Evolutionary conservation across 37 sponge, comb jelly and placozoan species (phyloP), one percentile per base, ranked within the genome.

Genomic region (Theonella swinhoei): DNA sequence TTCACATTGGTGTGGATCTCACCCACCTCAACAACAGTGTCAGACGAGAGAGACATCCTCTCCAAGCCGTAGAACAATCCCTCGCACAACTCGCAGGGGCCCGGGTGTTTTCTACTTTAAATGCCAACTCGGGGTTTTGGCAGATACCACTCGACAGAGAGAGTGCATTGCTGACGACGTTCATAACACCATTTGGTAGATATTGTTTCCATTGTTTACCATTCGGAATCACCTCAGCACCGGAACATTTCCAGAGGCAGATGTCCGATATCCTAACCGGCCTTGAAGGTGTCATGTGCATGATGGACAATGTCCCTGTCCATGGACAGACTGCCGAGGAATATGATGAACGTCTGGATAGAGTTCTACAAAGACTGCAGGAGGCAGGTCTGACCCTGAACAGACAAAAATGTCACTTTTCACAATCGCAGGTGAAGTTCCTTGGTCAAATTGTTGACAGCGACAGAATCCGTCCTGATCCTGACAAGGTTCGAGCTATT

Each of bases 101-200:
- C 2, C 33, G 67, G 31, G n/a, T 64, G 28, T 79, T 86, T 60
- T 80, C 87, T 4, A 87, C 80, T 40, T 37, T 87, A 24, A 81
- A 87, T 54, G 70, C 78, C 70, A 80, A 81, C 34, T 82, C 83
- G 2, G 83, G 89, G 25, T 88, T 75, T 26, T 88, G 89, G 89
- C 89, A 88, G 25, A 77, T 83, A 23, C 83, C 77, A 4, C 73
- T 88, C 9, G 28, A 82, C 2, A 32, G 43, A 25, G 70, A 77
- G 61, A 69, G 79, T 8, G 68, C 69, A 9, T 58, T 68, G 60
- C 59, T 88, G 35, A 88, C 89, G 34, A 83, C 79, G 20, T n/a
- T n/a, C n/a, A n/a, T n/a, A n/a, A n/a, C n/a, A n/a, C n/a, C n/a
- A n/a, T n/a, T n/a, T n/a, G n/a, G n/a, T n/a, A n/a, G n/a, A n/a